Evolutionary conservation across 2,888 invertebrate genomes (phyloP).

Genomic region (Phyllotreta cruciferae): DNA sequence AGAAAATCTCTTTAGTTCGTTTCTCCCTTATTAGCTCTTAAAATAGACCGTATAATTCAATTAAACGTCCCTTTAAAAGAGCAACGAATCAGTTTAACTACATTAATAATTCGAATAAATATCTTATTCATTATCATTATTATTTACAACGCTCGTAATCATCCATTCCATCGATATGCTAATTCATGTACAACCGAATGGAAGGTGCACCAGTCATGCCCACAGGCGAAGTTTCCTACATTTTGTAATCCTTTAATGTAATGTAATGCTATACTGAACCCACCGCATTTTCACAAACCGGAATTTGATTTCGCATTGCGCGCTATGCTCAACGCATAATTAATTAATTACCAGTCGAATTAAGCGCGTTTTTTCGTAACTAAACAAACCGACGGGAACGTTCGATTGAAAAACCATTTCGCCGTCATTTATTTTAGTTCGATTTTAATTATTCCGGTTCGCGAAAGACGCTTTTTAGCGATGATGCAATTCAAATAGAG

Average conservation of each 20-base stretch:
- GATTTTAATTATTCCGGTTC: no score
- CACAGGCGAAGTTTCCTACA: background rate
- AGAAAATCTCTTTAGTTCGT: background rate
- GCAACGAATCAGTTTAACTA: background rate
- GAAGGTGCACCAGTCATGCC: background rate
- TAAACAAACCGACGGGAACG: no score
- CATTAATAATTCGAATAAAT: background rate
- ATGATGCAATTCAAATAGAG: no score
- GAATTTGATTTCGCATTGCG: background rate
- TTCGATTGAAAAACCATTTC: no score
- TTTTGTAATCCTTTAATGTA: constrained; percentile 7
- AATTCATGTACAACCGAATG: background rate
- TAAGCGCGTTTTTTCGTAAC: no score
- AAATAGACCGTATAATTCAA: background rate
- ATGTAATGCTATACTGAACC: background rate
- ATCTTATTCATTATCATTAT: background rate
- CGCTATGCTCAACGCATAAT: no score
- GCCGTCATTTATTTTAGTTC: no score
- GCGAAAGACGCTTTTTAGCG: no score
- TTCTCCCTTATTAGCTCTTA: background rate
- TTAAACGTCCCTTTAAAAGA: background rate
- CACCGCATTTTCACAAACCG: background rate
- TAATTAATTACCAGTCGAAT: no score
- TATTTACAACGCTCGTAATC: background rate
- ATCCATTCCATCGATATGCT: background rate